These are phyloP conservation scores for Cercopithecus petaurista DNA, from an alignment of 2,797 vertebrate genomes.

Conservation along the genomic window DNA sequence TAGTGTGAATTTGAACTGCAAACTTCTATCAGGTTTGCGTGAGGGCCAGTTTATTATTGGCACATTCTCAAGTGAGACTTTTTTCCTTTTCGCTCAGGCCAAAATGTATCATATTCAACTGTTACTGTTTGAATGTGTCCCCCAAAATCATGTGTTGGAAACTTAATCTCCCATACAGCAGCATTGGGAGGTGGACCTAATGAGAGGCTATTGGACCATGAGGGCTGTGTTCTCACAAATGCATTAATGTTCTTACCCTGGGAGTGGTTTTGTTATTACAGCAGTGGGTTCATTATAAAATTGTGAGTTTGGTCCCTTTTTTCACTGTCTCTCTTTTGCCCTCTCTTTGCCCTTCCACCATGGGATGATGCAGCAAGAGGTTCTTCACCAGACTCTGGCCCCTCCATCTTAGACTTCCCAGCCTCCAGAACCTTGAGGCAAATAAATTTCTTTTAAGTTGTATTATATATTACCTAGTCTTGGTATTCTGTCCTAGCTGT, in stretches of 20 bases:
- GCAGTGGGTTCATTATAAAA: neutral
- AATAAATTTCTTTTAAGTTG: neutral
- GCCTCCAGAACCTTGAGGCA: neutral
- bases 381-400: neutral
- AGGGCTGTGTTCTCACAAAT: neutral
- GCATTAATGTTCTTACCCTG: neutral
- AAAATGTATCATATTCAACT: neutral
- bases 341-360: neutral
- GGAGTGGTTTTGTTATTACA: neutral
- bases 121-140: neutral
- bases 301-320: neutral
- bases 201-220: neutral
- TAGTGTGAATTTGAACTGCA: neutral
- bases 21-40: neutral
- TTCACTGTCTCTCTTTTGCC: neutral
- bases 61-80: neutral
- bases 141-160: neutral
- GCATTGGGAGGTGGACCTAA: neutral
- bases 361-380: neutral
- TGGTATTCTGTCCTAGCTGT: neutral
- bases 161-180: neutral
- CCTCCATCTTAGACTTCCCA: neutral
- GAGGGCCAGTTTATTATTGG: neutral
- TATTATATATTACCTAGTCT: neutral
- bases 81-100: neutral